Evolutionary conservation across 1,140 invertebrate genomes (phyloP).

Genomic region (Apis dorsata): DNA sequence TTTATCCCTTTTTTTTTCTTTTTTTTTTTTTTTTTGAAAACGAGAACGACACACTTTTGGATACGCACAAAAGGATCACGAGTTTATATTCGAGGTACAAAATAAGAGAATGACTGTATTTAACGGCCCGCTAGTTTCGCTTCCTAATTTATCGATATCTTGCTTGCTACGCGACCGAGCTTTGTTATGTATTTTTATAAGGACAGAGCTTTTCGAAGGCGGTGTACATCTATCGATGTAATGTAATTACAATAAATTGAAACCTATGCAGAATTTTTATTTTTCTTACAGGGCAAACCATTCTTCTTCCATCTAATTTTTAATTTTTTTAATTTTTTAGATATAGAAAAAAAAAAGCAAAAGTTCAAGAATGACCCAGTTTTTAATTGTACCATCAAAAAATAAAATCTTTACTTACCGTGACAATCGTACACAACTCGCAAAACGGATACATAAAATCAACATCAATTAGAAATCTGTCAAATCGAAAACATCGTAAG

Average conservation of each 20-base stretch:
- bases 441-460: neutral
- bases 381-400: too few species aligned
- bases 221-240: constrained; percentile 69
- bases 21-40: constrained; percentile 8
- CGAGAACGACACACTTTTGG: constrained; percentile 30
- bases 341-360: neutral
- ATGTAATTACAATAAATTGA: constrained; percentile 51
- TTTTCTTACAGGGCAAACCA: neutral
- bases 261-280: constrained; percentile 7
- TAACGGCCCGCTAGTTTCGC: constrained; percentile 68
- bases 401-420: neutral
- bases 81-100: constrained; percentile 49
- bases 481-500: neutral
- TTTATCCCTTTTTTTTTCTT: neutral
- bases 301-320: neutral
- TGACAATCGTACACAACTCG: neutral
- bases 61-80: constrained; percentile 55
- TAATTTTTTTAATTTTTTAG: neutral
- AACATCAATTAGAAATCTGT: neutral
- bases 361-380: neutral
- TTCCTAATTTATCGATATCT: constrained; percentile 70
- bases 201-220: constrained; percentile 67
- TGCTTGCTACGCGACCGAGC: constrained; percentile 74
- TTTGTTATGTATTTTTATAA: constrained; percentile 79
- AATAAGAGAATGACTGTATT: constrained; percentile 49